These are phyloP conservation scores for Phymatocera aterrima DNA, from an alignment of 2,888 invertebrate species.

Conservation along the genomic window DNA sequence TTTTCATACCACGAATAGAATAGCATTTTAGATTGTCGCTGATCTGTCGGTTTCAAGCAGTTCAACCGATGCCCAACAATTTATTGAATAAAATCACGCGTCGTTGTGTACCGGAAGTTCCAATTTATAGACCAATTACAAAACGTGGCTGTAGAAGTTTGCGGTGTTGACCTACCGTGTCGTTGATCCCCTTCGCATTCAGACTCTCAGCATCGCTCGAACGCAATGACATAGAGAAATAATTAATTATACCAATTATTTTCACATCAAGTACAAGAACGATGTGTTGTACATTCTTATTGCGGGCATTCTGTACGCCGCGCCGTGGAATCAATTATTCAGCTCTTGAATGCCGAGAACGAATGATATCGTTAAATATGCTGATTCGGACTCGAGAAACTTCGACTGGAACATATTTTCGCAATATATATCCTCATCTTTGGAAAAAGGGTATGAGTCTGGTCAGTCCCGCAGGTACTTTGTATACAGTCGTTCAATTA, in stretches of 20 bases:
- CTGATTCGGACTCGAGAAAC: not conserved
- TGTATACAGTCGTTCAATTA: too few relatives aligned
- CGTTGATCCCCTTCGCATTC: not conserved
- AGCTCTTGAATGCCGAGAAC: not conserved
- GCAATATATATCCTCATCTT: too few relatives aligned
- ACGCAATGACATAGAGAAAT: too few relatives aligned
- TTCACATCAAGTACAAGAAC: too few relatives aligned
- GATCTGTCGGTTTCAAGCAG: slow-evolving; percentile 16
- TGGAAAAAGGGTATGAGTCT: too few relatives aligned
- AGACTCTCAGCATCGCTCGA: too few relatives aligned
- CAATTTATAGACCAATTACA: slow-evolving; percentile 32
- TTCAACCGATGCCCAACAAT: slow-evolving; percentile 9
- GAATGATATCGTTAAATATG: not conserved
- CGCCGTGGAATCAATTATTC: not conserved
- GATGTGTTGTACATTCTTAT: not conserved
- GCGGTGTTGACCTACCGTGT: not conserved
- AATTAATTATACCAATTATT: too few relatives aligned
- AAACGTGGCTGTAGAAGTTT: not conserved
- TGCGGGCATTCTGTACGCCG: not conserved
- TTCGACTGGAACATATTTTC: too few relatives aligned
- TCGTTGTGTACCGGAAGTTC: slow-evolving; percentile 24
- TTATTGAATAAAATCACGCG: slow-evolving; percentile 2
- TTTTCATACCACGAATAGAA: not conserved
- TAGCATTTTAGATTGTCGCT: not conserved
- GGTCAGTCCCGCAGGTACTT: too few relatives aligned